A percentile compares a stretch with the other conserved stretches of the same genome.
phyloP scores from a whole-genome alignment of 2,113 vertebrate genomes.

The Hypomesus transpacificus region DNA sequence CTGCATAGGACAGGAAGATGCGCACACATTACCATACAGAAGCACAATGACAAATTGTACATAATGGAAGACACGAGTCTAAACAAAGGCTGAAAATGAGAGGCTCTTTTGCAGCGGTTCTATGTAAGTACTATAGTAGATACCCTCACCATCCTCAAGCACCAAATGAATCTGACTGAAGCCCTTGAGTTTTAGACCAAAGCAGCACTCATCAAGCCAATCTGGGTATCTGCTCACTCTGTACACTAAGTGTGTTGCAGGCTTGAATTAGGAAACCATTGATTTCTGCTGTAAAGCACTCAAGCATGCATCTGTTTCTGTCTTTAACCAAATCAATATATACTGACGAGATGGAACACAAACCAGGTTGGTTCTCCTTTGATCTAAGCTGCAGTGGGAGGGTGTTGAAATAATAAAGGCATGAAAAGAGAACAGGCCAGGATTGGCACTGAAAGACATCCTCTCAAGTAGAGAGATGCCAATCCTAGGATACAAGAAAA shows the following conservation, averaged over 20 bases:
- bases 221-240: conserved; percentile 42
- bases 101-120: too few species aligned
- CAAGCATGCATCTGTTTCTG: conserved; percentile 42
- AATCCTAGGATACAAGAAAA: not conserved
- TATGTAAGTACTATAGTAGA: conserved; percentile 45
- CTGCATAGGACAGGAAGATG: not conserved
- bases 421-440: conserved; percentile 37
- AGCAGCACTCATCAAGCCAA: conserved; percentile 52
- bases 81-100: not conserved
- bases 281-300: conserved; percentile 57
- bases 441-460: conserved; percentile 13
- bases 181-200: conserved; percentile 59
- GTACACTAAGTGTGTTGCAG: conserved; percentile 42
- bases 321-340: conserved; percentile 57
- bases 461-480: not conserved
- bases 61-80: not conserved
- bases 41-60: not conserved
- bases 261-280: conserved; percentile 50
- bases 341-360: conserved; percentile 45
- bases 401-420: conserved; percentile 62
- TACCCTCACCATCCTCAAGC: conserved; percentile 26
- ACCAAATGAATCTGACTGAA: conserved; percentile 50
- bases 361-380: conserved; percentile 56
- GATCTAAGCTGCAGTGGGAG: conserved; percentile 52
- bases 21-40: not conserved